Percentiles rank a stretch among this genome's conserved stretches.
Conservation (phyloP, 2,797 vertebrate species). For the Babyrousa celebensis region DNA sequence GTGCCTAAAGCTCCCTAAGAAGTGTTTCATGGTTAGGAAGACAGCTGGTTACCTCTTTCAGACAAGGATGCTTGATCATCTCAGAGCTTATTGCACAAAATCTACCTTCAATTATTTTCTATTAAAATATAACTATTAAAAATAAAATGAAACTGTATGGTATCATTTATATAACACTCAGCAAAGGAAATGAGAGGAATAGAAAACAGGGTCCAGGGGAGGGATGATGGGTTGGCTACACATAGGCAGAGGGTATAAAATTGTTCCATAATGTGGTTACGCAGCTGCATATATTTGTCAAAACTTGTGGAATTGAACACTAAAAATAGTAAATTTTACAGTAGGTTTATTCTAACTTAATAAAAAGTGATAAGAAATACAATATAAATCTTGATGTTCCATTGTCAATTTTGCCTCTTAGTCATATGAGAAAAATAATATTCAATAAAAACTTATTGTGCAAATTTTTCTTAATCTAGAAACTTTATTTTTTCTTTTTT, state of each 20-base stretch:
- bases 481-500: no score
- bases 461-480: background rate
- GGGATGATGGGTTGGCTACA: background rate
- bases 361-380: background rate
- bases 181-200: background rate
- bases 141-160: background rate
- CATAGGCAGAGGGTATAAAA: background rate
- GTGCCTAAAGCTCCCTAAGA: background rate
- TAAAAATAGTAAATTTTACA: background rate
- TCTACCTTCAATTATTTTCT: background rate
- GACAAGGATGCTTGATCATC: background rate
- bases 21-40: background rate
- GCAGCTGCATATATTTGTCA: background rate
- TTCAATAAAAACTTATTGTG: background rate
- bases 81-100: background rate
- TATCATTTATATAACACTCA: background rate
- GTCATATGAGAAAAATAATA: background rate
- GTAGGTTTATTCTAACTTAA: background rate
- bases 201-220: background rate
- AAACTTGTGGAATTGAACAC: background rate
- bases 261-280: background rate
- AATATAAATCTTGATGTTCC: background rate
- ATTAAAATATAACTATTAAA: background rate
- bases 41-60: background rate
- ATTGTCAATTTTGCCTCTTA: background rate